Conservation (phyloP, 1,140 invertebrate genomes). For the Neoseiulus cucumeris region DNA sequence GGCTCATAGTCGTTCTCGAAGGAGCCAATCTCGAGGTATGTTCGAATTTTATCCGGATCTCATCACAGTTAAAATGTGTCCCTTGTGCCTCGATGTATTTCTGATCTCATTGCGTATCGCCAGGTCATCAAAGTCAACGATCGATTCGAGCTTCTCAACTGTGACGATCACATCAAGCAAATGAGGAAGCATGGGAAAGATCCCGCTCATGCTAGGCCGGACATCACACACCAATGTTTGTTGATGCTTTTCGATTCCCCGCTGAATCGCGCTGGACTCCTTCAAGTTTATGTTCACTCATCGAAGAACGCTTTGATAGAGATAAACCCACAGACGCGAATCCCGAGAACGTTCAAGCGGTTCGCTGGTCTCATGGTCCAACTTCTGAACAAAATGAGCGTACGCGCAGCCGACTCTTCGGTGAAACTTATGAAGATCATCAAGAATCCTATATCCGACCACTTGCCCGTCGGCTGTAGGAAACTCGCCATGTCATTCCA, state of each 20-base stretch:
- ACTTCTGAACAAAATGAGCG: slow-evolving; percentile 38
- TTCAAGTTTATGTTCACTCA: slow-evolving; percentile 79
- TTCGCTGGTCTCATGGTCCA: slow-evolving; percentile 95
- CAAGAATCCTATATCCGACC: slow-evolving; percentile 84
- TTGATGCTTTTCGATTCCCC: slow-evolving; percentile 92
- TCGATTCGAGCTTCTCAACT: slow-evolving; percentile 74
- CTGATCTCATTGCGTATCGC: too few species aligned
- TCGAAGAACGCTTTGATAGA: slow-evolving; percentile 93
- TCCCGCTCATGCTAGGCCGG: slow-evolving; percentile 62
- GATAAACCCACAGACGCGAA: slow-evolving; percentile 92
- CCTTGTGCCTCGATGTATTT: too few species aligned
- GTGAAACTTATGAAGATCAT: slow-evolving; percentile 89
- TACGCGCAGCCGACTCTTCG: slow-evolving; percentile 65
- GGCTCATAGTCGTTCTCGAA: slow-evolving; percentile 80
- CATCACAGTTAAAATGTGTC: too few species aligned
- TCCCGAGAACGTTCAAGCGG: slow-evolving; percentile 91
- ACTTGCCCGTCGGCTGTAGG: slow-evolving; percentile 80
- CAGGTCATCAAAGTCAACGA: slow-evolving; percentile 46
- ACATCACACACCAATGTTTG: slow-evolving; percentile 72
- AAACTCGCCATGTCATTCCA: slow-evolving; percentile 81
- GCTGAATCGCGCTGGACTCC: slow-evolving; percentile 41
- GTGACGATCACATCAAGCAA: slow-evolving; percentile 69
- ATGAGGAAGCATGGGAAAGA: slow-evolving; percentile 66
- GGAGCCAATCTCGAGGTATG: slow-evolving; percentile 42
- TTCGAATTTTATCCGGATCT: too few species aligned